Evolutionary conservation across 2,797 vertebrate species (phyloP), one percentile per base, ranked within the genome.

Genomic region (Discoglossus pictus): DNA sequence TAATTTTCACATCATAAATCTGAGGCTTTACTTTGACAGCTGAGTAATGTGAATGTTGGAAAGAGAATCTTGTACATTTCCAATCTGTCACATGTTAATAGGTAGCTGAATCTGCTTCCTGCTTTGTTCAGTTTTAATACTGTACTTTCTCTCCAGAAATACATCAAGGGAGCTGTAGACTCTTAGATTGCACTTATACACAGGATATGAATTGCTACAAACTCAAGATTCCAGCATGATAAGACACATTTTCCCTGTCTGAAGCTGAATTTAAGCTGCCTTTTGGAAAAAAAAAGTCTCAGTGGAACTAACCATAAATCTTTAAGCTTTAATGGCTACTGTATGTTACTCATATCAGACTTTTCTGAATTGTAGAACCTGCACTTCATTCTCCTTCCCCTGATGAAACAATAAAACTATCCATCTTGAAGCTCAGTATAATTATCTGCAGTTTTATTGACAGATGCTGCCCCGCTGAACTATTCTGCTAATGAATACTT

Each of bases 1-100:
- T 84, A 84, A 84, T 88, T 87, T 85, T 88, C 81, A 64, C 75
- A 78, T 86, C 82, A 80, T 87, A 81, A 83, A 83, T 87, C 78
- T 74, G 73, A 80, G 72, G 65, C 74, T 83, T 80, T 70, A 48
- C 74, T 78, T 61, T 85, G 86, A 82, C 82, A 86, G 78, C 73
- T 83, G 82, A 86, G 76, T 81, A 84, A 85, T 83, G 74, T 72
- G 77, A 77, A 62, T 34, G 67, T 69, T 77, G 76, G 79, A 80
- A 76, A 78, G 65, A 82, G 80, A 78, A 78, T 75, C 80, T 43
- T 72, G 75, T 74, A 59, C 0, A 0, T 78, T 80, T 76, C 61
- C 21, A 67, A 76, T 61, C 53, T 64, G 43, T 18, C 80, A 34
- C 3, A 3, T 81, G 80, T 62, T 76, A 66, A 18, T 61, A 50